Conservation (phyloP, 1,140 invertebrate genomes). For the Liolophura sinensis region DNA sequence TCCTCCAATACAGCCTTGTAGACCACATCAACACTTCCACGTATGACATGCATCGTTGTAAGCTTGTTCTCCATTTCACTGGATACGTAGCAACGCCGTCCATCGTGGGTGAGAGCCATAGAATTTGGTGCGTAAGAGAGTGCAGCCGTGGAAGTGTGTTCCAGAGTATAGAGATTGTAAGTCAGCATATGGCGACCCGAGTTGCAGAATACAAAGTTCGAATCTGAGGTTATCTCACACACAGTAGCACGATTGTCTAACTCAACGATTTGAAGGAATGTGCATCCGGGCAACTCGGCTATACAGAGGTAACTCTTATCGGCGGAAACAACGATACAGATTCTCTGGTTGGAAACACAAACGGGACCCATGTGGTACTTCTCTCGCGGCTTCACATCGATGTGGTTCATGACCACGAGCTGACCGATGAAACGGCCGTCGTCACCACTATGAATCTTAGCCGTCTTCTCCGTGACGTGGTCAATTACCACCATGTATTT, state of each 20-base stretch:
- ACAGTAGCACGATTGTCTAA: slow-evolving; percentile 44
- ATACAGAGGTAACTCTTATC: slow-evolving; percentile 51
- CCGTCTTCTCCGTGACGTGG: slow-evolving; percentile 47
- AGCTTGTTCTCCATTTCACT: slow-evolving; percentile 40
- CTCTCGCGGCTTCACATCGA: slow-evolving; percentile 40
- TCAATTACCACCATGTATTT: slow-evolving; percentile 49
- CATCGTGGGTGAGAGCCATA: slow-evolving; percentile 40
- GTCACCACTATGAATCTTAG: slow-evolving; percentile 50
- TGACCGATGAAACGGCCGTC: slow-evolving; percentile 49
- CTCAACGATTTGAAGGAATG: slow-evolving; percentile 43
- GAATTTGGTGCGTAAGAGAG: slow-evolving; percentile 31
- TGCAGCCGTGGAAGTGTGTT: slow-evolving; percentile 36
- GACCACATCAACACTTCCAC: slow-evolving; percentile 41
- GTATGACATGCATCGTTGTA: slow-evolving; percentile 38
- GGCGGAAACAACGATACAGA: slow-evolving; percentile 41
- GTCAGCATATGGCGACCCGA: slow-evolving; percentile 40
- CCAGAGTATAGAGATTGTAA: slow-evolving; percentile 44
- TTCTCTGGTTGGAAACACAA: slow-evolving; percentile 37
- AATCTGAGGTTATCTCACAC: slow-evolving; percentile 45
- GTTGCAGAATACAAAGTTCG: slow-evolving; percentile 46
- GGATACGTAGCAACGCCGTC: slow-evolving; percentile 35
- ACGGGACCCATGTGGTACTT: slow-evolving; percentile 44
- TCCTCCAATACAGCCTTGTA: slow-evolving; percentile 43
- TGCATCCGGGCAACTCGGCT: slow-evolving; percentile 35
- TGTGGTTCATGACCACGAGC: slow-evolving; percentile 50